Evolutionary conservation across 2,888 invertebrate species (phyloP).

Genomic region (Unio delphinus): DNA sequence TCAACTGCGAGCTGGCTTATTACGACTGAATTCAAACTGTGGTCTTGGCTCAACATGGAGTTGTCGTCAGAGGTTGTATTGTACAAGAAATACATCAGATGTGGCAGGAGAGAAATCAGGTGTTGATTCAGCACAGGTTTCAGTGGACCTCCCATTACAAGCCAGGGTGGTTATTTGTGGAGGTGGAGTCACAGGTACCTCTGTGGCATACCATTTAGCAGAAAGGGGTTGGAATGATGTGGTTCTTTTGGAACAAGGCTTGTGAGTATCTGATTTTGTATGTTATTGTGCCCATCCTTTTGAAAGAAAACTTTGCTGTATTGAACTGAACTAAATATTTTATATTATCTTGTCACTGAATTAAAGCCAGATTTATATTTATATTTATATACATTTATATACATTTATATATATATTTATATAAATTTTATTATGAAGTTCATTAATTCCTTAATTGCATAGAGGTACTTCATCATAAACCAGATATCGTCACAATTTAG

Average conservation of each 20-base stretch:
- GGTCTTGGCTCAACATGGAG: constrained; percentile 14
- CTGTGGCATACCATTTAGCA: constrained; percentile 91
- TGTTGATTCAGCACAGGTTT: neutral
- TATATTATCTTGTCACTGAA: no score
- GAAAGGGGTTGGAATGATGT: constrained; percentile 86
- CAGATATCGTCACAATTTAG: no score
- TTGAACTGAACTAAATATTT: no score
- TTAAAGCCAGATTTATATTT: no score
- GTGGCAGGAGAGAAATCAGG: constrained; percentile 1
- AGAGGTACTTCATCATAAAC: no score
- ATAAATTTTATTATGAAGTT: no score
- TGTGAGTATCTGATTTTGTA: constrained; percentile 73
- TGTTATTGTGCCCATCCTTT: neutral
- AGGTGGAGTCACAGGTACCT: constrained; percentile 92
- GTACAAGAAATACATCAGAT: constrained; percentile 1
- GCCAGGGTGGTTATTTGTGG: constrained; percentile 90
- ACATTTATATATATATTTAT: no score
- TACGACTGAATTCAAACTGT: no score
- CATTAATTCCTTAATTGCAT: no score
- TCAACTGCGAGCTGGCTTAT: no score
- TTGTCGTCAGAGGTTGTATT: constrained; percentile 22
- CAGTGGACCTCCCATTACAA: constrained; percentile 72
- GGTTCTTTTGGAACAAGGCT: constrained; percentile 87
- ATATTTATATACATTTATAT: no score
- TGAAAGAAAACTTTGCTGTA: no score